Evolutionary conservation across 2,888 invertebrate genomes (phyloP).

Genomic region (Ellobium chinense): DNA sequence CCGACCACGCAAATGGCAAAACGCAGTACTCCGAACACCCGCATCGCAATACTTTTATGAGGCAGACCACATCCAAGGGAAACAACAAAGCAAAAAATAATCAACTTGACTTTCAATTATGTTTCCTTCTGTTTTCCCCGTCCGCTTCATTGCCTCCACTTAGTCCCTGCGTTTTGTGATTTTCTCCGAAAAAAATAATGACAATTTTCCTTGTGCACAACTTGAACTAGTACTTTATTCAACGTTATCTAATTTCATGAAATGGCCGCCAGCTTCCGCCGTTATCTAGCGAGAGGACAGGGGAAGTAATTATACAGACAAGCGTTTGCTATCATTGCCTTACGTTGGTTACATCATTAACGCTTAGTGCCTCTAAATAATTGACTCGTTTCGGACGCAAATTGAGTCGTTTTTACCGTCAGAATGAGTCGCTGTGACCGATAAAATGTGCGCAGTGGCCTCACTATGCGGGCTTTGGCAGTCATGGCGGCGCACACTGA

Average conservation of each 20-base stretch:
- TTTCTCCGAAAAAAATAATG: slow-evolving; percentile 20
- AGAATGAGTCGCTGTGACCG: not conserved
- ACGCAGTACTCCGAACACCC: not conserved
- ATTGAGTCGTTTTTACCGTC: slow-evolving; percentile 1
- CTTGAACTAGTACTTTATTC: not conserved
- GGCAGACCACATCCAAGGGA: slow-evolving; percentile 11
- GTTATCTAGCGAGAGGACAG: not conserved
- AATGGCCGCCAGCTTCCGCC: not conserved
- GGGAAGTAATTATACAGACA: slow-evolving; percentile 15
- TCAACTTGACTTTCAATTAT: not conserved
- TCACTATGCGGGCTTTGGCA: too few species aligned
- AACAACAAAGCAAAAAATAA: slow-evolving; percentile 7
- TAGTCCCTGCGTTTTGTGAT: slow-evolving; percentile 9
- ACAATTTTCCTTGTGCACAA: slow-evolving; percentile 23
- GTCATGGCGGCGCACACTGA: too few species aligned
- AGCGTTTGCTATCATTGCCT: not conserved
- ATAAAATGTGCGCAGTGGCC: too few species aligned
- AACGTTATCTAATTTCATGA: slow-evolving; percentile 1
- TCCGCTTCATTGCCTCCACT: slow-evolving; percentile 5
- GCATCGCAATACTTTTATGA: slow-evolving; percentile 25
- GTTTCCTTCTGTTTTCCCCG: not conserved
- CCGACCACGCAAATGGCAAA: too few species aligned
- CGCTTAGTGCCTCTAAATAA: slow-evolving; percentile 5
- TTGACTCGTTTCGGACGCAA: not conserved
- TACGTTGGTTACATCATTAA: not conserved